Conservation (phyloP, 2,888 invertebrate genomes). For the Amphipoea oculea region DNA sequence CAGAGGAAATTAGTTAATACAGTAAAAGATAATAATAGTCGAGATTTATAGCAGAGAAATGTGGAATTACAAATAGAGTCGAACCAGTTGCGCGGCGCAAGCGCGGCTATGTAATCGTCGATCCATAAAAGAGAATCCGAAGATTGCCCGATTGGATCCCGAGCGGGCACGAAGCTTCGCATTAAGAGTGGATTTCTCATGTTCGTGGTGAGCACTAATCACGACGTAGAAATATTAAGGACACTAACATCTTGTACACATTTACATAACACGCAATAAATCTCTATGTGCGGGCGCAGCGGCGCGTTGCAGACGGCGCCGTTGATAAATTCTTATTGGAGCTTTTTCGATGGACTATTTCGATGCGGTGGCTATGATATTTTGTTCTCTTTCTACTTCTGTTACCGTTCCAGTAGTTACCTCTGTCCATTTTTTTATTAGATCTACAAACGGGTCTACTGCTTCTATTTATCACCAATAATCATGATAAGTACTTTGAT, state of each 20-base stretch:
- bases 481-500: conserved; percentile 11
- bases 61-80: conserved; percentile 63
- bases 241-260: conserved; percentile 89
- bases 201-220: conserved; percentile 83
- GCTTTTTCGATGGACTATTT: conserved; percentile 83
- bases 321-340: conserved; percentile 85
- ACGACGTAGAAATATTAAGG: conserved; percentile 89
- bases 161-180: conserved; percentile 75
- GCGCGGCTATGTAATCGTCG: conserved; percentile 68
- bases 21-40: conserved; percentile 65
- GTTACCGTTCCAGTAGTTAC: conserved; percentile 7
- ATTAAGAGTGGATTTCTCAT: conserved; percentile 82
- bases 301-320: conserved; percentile 79
- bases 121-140: conserved; percentile 80
- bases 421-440: background rate
- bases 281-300: conserved; percentile 77
- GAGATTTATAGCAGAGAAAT: conserved; percentile 57
- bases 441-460: too few relatives aligned
- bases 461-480: background rate
- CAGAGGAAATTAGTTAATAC: conserved; percentile 70
- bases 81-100: conserved; percentile 65
- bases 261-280: conserved; percentile 89
- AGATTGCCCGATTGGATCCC: conserved; percentile 80
- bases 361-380: conserved; percentile 69
- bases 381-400: conserved; percentile 54